phyloP scores from a whole-genome alignment of 1,140 invertebrate species.

The Microvelia longipes region DNA sequence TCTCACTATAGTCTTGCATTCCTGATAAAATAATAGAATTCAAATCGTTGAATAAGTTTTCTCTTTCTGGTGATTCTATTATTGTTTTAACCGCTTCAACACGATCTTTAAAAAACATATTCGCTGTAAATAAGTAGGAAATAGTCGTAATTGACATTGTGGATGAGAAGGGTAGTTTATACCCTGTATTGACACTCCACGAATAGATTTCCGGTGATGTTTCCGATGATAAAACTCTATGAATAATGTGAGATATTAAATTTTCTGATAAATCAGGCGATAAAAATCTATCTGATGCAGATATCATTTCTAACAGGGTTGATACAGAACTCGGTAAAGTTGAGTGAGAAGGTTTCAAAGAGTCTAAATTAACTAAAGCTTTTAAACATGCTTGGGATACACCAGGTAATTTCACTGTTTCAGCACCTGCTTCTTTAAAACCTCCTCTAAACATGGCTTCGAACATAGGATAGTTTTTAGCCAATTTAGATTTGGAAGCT shows the following conservation, averaged over 20 bases:
- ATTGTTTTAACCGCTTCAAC: slow-evolving; percentile 28
- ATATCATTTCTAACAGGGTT: slow-evolving; percentile 42
- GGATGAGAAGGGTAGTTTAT: slow-evolving; percentile 10
- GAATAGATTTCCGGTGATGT: slow-evolving; percentile 31
- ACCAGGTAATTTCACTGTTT: slow-evolving; percentile 20
- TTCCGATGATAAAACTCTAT: slow-evolving; percentile 26
- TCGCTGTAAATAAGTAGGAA: slow-evolving; percentile 29
- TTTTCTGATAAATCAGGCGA: slow-evolving; percentile 38
- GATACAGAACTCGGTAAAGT: slow-evolving; percentile 33
- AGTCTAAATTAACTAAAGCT: slow-evolving; percentile 9
- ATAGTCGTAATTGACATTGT: slow-evolving; percentile 29
- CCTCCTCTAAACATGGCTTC: slow-evolving; percentile 44
- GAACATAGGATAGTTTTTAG: slow-evolving; percentile 45
- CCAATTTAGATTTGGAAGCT: slow-evolving; percentile 41
- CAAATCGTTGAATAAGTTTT: not conserved
- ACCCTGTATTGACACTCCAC: slow-evolving; percentile 30
- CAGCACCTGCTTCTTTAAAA: slow-evolving; percentile 45
- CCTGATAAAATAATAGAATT: not conserved
- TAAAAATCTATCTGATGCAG: slow-evolving; percentile 45
- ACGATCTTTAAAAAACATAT: slow-evolving; percentile 26
- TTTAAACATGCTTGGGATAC: slow-evolving; percentile 17
- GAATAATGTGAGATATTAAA: slow-evolving; percentile 31
- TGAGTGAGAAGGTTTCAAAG: slow-evolving; percentile 17
- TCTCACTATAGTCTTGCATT: not conserved
- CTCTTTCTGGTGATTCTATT: not conserved